These are phyloP conservation scores for Crossocerus cetratus DNA, from an alignment of 2,888 invertebrate genomes.

Conservation along the genomic window DNA sequence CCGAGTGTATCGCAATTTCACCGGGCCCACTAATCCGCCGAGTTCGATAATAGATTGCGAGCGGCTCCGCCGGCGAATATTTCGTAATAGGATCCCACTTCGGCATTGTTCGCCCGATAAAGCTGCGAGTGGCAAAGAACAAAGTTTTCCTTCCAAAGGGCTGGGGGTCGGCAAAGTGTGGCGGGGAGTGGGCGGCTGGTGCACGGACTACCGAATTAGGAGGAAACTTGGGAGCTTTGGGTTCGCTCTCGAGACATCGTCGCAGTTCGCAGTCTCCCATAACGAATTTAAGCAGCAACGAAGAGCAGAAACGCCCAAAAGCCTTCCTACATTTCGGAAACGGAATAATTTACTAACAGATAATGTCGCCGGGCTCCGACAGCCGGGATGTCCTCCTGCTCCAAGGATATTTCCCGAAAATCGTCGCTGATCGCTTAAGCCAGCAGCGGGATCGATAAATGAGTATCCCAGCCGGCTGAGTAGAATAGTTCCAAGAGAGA, in stretches of 20 bases:
- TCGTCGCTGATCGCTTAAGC: too few species aligned
- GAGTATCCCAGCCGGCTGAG: too few species aligned
- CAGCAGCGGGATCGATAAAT: too few species aligned
- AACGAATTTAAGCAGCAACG: constrained; percentile 21
- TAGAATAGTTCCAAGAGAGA: not conserved
- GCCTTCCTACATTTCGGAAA: not conserved
- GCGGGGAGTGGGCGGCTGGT: not conserved
- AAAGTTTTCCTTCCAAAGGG: constrained; percentile 8
- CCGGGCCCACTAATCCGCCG: not conserved
- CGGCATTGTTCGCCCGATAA: constrained; percentile 11
- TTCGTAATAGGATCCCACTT: too few species aligned
- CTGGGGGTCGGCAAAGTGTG: too few species aligned
- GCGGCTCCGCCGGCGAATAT: too few species aligned
- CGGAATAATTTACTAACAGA: constrained; percentile 11
- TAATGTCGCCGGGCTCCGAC: not conserved
- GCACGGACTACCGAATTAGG: constrained; percentile 17
- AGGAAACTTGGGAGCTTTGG: constrained; percentile 29
- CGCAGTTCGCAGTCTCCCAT: not conserved
- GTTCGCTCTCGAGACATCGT: not conserved
- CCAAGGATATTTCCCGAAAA: too few species aligned
- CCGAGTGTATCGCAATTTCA: not conserved
- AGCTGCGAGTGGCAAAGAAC: constrained; percentile 8
- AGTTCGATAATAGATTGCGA: too few species aligned
- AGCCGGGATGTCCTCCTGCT: too few species aligned
- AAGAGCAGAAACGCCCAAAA: constrained; percentile 3